Conservation (phyloP, 2,113 vertebrate species). For the Ophthalmotilapia sp. region DNA sequence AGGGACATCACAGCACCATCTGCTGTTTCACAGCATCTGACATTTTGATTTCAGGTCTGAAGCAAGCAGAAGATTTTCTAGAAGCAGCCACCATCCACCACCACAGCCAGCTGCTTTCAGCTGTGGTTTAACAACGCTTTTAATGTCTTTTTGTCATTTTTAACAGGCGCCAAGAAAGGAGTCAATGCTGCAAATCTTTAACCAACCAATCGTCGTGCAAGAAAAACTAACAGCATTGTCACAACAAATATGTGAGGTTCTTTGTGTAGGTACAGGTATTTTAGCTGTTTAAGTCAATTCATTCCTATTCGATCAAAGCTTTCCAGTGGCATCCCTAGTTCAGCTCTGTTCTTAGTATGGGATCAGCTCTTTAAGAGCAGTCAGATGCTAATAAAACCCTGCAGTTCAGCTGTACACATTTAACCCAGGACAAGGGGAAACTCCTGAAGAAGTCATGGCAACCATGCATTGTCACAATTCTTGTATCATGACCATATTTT, state of each 20-base stretch:
- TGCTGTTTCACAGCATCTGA: not conserved
- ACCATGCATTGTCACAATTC: not conserved
- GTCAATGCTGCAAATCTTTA: not conserved
- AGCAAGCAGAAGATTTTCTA: not conserved
- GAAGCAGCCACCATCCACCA: not conserved
- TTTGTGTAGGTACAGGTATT: not conserved
- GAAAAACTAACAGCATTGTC: not conserved
- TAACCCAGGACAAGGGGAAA: not conserved
- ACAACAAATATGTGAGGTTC: not conserved
- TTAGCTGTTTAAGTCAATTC: not conserved
- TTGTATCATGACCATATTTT: not conserved
- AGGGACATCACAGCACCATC: not conserved
- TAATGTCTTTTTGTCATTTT: not conserved
- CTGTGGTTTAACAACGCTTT: not conserved
- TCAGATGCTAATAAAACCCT: not conserved
- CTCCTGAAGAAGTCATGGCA: not conserved
- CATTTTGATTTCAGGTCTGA: not conserved
- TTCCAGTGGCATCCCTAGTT: not conserved
- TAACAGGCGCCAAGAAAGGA: accelerated
- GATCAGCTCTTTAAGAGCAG: not conserved
- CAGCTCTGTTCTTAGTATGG: not conserved
- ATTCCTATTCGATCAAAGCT: not conserved
- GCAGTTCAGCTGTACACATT: not conserved
- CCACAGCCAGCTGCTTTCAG: not conserved
- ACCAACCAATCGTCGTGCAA: not conserved